These are phyloP conservation scores for Camponotus vicinus DNA, from an alignment of 1,140 invertebrate genomes.

Conservation along the genomic window DNA sequence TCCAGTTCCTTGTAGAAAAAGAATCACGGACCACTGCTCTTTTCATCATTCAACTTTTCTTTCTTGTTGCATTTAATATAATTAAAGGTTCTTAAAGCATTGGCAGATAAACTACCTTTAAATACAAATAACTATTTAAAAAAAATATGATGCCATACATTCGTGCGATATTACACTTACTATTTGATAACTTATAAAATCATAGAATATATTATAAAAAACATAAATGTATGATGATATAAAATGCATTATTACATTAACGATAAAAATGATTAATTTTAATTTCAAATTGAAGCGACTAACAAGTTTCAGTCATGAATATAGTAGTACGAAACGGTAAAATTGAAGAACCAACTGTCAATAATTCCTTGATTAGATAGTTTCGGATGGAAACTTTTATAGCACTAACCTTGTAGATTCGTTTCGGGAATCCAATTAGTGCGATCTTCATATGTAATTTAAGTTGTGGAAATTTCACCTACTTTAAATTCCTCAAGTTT, in stretches of 20 bases:
- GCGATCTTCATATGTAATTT: conserved; percentile 62
- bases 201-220: not conserved
- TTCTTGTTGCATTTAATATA: not conserved
- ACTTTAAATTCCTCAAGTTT: conserved; percentile 53
- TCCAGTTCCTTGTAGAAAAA: conserved; percentile 30
- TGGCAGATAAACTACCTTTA: not conserved
- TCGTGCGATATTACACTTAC: not conserved
- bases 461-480: conserved; percentile 71
- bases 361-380: conserved; percentile 1
- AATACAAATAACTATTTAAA: not conserved
- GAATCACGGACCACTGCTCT: conserved; percentile 16
- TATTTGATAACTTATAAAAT: not conserved
- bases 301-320: not conserved
- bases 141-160: not conserved
- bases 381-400: conserved; percentile 25
- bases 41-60: conserved; percentile 40
- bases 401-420: conserved; percentile 11
- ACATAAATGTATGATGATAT: too few relatives aligned
- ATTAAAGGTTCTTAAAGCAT: not conserved
- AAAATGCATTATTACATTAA: not conserved
- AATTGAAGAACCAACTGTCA: not conserved
- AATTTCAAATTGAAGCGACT: not conserved
- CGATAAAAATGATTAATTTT: not conserved
- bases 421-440: conserved; percentile 28
- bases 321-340: not conserved